These are phyloP conservation scores for Reinhardtius hippoglossoides DNA, from an alignment of 2,113 vertebrate species.

Conservation along the genomic window DNA sequence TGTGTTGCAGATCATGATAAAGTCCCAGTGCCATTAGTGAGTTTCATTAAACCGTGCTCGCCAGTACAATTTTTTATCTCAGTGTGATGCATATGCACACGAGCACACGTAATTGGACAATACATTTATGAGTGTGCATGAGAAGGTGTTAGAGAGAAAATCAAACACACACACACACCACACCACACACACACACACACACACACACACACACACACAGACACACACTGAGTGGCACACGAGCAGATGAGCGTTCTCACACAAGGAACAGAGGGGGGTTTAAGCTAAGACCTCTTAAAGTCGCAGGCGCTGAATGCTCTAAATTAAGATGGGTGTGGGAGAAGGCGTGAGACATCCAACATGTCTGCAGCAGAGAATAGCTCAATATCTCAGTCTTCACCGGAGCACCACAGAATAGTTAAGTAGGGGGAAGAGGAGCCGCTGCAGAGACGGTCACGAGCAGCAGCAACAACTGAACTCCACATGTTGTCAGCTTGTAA, in stretches of 20 bases:
- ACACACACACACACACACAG: slow-evolving; percentile 15
- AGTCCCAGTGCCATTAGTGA: slow-evolving; percentile 14
- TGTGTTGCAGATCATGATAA: slow-evolving; percentile 13
- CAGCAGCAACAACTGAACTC: no score
- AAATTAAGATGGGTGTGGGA: slow-evolving; percentile 10
- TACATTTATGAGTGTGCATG: not conserved
- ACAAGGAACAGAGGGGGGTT: slow-evolving; percentile 33
- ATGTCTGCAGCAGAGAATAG: slow-evolving; percentile 50
- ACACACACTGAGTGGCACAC: not conserved
- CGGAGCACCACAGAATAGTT: slow-evolving; percentile 27
- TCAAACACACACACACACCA: not conserved
- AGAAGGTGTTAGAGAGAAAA: not conserved
- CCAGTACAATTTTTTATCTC: slow-evolving; percentile 28
- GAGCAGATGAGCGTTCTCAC: slow-evolving; percentile 30
- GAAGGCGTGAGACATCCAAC: not conserved
- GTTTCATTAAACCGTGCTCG: slow-evolving; percentile 42
- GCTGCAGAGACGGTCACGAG: slow-evolving; percentile 11
- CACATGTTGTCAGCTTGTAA: no score
- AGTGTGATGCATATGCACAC: not conserved
- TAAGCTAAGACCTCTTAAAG: slow-evolving; percentile 35
- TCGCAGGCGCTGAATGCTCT: slow-evolving; percentile 20
- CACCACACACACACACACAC: not conserved
- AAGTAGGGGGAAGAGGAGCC: slow-evolving; percentile 4
- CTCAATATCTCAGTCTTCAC: slow-evolving; percentile 13
- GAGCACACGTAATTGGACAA: not conserved